Percentiles rank a stretch among this genome's conserved stretches.
Evolutionary conservation across 2,113 vertebrate genomes (phyloP).

Genomic region (Diphyllodes magnificus): DNA sequence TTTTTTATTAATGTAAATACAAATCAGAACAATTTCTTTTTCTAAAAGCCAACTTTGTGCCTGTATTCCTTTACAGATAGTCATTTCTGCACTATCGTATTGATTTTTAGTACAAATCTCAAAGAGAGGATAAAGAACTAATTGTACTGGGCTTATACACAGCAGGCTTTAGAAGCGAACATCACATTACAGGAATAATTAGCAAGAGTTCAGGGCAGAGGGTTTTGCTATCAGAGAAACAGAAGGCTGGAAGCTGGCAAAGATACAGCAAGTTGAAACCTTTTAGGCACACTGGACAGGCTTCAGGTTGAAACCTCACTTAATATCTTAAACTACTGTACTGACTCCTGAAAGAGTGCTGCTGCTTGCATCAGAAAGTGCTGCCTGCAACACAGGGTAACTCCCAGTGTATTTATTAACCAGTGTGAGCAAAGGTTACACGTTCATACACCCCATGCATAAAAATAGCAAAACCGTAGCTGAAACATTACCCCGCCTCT

Average conservation of each 20-base stretch:
- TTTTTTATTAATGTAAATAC: not conserved
- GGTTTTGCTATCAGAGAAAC: not conserved
- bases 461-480: not conserved
- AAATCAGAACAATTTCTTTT: not conserved
- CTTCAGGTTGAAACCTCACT: not conserved
- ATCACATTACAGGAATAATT: not conserved
- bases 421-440: conserved; percentile 10
- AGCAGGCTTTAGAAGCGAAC: not conserved
- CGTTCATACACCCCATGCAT: not conserved
- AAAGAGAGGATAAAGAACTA: not conserved
- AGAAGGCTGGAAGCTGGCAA: not conserved
- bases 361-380: not conserved
- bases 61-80: not conserved
- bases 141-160: not conserved
- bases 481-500: not conserved
- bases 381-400: not conserved
- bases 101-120: not conserved
- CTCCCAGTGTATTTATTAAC: conserved; percentile 15
- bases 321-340: not conserved
- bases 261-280: not conserved
- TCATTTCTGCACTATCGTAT: not conserved
- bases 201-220: not conserved
- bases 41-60: not conserved
- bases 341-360: not conserved
- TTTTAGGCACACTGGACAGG: not conserved